Percentiles rank a stretch among this genome's conserved stretches.
Conservation (phyloP, 2,113 vertebrate genomes). For the Hyla sarda region DNA sequence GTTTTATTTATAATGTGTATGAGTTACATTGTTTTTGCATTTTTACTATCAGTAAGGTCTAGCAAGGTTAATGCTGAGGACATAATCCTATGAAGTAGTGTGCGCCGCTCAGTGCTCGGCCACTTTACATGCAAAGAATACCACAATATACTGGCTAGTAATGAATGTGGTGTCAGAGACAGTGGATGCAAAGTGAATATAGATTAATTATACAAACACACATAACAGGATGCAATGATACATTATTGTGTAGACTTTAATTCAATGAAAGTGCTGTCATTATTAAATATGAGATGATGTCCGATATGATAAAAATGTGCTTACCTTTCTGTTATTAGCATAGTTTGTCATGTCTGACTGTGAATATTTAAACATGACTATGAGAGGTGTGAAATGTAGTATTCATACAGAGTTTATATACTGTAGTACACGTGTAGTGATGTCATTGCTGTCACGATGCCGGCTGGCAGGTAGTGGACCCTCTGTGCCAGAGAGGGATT, state of each 20-base stretch:
- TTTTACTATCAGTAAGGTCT: conserved; percentile 13
- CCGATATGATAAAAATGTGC: neutral
- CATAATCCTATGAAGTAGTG: conserved; percentile 3
- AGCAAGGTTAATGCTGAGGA: conserved; percentile 35
- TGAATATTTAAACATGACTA: neutral
- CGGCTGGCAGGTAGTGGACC: too few species aligned
- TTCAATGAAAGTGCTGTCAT: conserved; percentile 10
- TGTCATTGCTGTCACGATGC: neutral
- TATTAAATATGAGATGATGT: conserved; percentile 27
- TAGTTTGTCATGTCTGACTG: neutral
- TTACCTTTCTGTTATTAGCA: conserved; percentile 14
- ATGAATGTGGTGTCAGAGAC: conserved; percentile 37
- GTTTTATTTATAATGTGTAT: conserved; percentile 42
- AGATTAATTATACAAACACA: conserved; percentile 41
- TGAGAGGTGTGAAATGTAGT: neutral
- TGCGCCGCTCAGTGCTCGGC: neutral
- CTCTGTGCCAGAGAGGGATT: too few species aligned
- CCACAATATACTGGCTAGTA: conserved; percentile 15
- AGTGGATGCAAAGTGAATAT: conserved; percentile 42
- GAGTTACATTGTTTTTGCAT: conserved; percentile 21
- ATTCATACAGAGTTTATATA: neutral
- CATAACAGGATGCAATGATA: conserved; percentile 15
- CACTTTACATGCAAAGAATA: conserved; percentile 34
- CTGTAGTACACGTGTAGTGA: neutral
- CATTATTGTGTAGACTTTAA: conserved; percentile 18